These are phyloP conservation scores for Cephalopholis sonnerati DNA, from an alignment of 2,113 vertebrate species.

Conservation along the genomic window DNA sequence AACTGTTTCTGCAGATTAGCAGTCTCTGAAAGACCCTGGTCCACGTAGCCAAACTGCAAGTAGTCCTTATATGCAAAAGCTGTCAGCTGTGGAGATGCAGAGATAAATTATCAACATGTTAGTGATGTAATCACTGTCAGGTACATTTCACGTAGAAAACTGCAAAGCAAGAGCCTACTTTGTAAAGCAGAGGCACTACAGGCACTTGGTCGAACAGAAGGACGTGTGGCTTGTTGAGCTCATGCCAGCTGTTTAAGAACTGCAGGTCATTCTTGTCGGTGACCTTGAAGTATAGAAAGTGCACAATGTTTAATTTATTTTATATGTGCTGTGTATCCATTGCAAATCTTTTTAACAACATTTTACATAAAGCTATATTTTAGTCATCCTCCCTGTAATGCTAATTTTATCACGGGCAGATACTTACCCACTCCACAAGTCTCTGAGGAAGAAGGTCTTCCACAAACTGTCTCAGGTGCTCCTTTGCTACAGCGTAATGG, in stretches of 20 bases:
- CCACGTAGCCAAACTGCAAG: conserved; percentile 94
- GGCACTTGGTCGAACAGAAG: conserved; percentile 95
- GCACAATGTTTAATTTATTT: background rate
- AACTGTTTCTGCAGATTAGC: conserved; percentile 90
- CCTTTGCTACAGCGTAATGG: conserved; percentile 91
- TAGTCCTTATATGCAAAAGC: conserved; percentile 95
- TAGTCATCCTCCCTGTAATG: background rate
- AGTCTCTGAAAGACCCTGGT: conserved; percentile 88
- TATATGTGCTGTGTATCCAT: background rate
- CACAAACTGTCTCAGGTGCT: conserved; percentile 93
- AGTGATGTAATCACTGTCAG: background rate
- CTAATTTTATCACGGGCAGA: background rate
- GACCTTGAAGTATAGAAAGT: conserved; percentile 82
- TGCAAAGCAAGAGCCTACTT: conserved; percentile 76
- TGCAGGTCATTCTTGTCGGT: conserved; percentile 91
- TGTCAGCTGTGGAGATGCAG: conserved; percentile 84
- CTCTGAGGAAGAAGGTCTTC: conserved; percentile 94
- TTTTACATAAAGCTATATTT: background rate
- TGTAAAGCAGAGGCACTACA: conserved; percentile 89
- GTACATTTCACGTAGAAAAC: background rate
- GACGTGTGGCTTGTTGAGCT: conserved; percentile 94
- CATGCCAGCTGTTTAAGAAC: conserved; percentile 94
- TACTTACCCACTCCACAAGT: conserved; percentile 91
- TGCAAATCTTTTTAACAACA: background rate
- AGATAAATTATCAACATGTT: background rate